Conservation (phyloP, 2,797 vertebrate genomes). For the Sylvia borin region DNA sequence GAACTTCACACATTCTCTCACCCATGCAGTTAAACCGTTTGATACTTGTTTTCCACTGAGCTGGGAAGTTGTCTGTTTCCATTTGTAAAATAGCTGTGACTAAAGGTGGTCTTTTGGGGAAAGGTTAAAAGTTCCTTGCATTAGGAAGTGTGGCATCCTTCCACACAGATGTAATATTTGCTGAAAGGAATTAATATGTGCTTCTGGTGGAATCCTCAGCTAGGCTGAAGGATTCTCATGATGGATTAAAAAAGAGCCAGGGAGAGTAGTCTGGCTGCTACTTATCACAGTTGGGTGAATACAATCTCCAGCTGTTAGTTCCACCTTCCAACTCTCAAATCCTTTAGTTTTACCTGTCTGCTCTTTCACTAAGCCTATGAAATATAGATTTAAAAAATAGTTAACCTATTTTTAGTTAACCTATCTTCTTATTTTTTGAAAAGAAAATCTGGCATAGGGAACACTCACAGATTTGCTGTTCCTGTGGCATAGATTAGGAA, state of each 20-base stretch:
- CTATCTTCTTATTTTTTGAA: not conserved
- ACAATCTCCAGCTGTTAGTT: conserved; percentile 12
- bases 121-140: not conserved
- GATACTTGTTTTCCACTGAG: not conserved
- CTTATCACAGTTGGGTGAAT: not conserved
- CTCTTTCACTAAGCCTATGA: not conserved
- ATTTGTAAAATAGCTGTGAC: conserved; percentile 6
- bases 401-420: not conserved
- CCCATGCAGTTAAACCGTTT: not conserved
- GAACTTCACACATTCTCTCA: not conserved
- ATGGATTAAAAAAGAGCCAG: not conserved
- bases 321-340: not conserved
- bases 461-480: not conserved
- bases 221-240: not conserved
- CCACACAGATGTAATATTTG: not conserved
- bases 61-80: not conserved
- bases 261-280: not conserved
- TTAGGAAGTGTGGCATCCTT: not conserved
- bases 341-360: not conserved
- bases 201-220: not conserved
- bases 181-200: not conserved
- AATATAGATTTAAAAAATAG: not conserved
- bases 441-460: not conserved
- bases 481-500: not conserved
- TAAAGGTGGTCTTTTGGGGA: not conserved